Percentiles rank a stretch among this genome's conserved stretches.
phyloP scores from a whole-genome alignment of 2,888 invertebrate genomes.

The Ceriagrion tenellum region DNA sequence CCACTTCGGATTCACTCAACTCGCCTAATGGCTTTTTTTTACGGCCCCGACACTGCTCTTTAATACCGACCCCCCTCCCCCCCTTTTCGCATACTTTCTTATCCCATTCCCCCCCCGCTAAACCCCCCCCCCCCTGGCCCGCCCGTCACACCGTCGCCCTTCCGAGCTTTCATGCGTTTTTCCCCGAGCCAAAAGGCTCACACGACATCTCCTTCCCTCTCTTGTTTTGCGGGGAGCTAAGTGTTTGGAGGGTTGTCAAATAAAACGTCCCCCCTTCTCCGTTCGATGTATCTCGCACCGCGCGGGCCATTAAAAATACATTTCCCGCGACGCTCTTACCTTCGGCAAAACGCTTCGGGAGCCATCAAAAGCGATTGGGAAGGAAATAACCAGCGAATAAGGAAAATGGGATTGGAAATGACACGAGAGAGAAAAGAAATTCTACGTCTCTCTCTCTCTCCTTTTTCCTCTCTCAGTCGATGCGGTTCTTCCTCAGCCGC shows the following conservation, averaged over 20 bases:
- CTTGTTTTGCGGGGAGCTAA: conserved; percentile 26
- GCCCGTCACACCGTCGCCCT: neutral
- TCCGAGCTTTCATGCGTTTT: neutral
- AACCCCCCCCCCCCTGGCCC: too few relatives aligned
- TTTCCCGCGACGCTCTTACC: conserved; percentile 36
- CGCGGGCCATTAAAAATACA: conserved; percentile 19
- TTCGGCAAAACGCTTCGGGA: neutral
- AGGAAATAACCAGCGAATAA: conserved; percentile 35
- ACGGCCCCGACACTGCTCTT: neutral
- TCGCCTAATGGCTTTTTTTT: conserved; percentile 27
- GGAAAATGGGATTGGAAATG: conserved; percentile 32
- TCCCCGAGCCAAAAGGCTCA: neutral
- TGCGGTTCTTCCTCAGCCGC: neutral
- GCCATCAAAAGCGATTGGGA: conserved; percentile 27
- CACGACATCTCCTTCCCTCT: neutral
- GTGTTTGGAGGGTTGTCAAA: conserved; percentile 26
- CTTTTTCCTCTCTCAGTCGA: neutral
- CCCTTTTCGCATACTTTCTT: conserved; percentile 20
- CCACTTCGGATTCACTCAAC: conserved; percentile 19
- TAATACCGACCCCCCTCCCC: neutral
- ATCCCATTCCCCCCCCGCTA: neutral
- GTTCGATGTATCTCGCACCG: neutral
- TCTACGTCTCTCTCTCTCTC: neutral
- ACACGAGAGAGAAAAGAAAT: neutral
- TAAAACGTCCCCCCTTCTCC: neutral